Conservation (phyloP, 37 sponge, comb jelly and placozoan species). For the Amphimedon queenslandica region DNA sequence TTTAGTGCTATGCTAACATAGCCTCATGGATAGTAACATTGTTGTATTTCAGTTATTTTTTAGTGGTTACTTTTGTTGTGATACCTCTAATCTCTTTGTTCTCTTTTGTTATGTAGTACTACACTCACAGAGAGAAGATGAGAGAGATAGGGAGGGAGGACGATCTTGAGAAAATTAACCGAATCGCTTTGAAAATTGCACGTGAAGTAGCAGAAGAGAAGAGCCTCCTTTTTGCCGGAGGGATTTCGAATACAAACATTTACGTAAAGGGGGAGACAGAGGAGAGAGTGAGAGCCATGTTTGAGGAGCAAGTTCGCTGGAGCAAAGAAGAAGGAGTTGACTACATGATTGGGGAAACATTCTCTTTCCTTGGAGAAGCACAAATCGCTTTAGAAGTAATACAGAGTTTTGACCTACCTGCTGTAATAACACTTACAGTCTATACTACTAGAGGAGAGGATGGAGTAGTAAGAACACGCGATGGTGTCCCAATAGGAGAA, state of each 20-base stretch:
- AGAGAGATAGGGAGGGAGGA: conserved; percentile 39
- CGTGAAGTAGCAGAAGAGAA: conserved; percentile 47
- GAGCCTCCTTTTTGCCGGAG: conserved; percentile 48
- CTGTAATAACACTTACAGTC: conserved; percentile 15
- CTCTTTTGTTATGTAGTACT: conserved; percentile 36
- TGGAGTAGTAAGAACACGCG: neutral
- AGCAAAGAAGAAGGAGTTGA: conserved; percentile 57
- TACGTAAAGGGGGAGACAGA: conserved; percentile 17
- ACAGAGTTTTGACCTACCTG: conserved; percentile 38
- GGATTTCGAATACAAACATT: conserved; percentile 35
- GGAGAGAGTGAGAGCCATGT: conserved; percentile 38
- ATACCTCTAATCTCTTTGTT: neutral
- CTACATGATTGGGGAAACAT: conserved; percentile 56
- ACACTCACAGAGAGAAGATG: conserved; percentile 45
- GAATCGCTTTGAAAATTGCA: conserved; percentile 44
- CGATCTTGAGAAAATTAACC: conserved; percentile 51
- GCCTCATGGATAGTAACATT: neutral
- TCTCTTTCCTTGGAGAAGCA: conserved; percentile 30
- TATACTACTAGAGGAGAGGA: neutral
- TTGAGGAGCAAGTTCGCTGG: conserved; percentile 52
- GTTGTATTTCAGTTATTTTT: neutral
- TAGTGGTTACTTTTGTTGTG: neutral
- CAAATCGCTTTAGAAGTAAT: conserved; percentile 49
- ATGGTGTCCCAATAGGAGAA: conserved; percentile 31
- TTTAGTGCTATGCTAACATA: neutral